Base-by-base conservation (phyloP, 2,113 vertebrate species). In the Todiramphus chloris region DNA sequence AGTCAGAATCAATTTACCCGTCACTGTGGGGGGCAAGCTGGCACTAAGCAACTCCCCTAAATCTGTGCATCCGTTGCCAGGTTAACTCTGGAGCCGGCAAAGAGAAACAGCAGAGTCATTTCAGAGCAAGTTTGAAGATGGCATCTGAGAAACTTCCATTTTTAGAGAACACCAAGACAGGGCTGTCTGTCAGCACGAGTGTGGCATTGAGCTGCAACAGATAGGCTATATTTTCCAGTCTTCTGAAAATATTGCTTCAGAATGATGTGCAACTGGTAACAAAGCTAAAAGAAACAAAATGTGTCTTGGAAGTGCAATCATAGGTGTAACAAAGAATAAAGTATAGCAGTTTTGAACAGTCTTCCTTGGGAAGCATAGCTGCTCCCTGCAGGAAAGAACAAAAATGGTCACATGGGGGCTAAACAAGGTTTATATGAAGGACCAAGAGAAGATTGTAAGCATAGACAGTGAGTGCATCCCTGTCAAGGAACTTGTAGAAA, bases 231-330 rank as follows among this genome's bases (percentile, higher is more conserved):
- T 86, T 87, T 93, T 83, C 43, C 83, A 43, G 5, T 69, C 51
- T 76, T 35, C 83, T 21, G 55, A 73, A 83, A 79, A 85, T 25
- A 80, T 70, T 70, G 70, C 70, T 89, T 74, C 66, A 25, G 43
- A 80, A 69, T 0, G 0, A 74, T 35, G 37, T 60, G 46, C 39
- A 78, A 78, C 76, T 4, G 0, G 76, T 41, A 80, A 64, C 5
- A 50, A 84, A 87, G 62, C 62, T 69, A 82, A 51, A 94, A 58
- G 83, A 94, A 94, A 92, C 63, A 73, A 80, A 95, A 33, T 58
- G 56, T 43, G 51, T 16, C 60, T 93, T 90, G 60, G 56, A 92
- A 86, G 43, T 20, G 33, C 80, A n/a, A 20, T 75, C 35, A 11
- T 44, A 84, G 53, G 58, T 72, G 55, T 20, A 76, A 64, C 4